Evolutionary conservation across 2,113 vertebrate genomes (phyloP).

Genomic region (Gobiocypris rarus): DNA sequence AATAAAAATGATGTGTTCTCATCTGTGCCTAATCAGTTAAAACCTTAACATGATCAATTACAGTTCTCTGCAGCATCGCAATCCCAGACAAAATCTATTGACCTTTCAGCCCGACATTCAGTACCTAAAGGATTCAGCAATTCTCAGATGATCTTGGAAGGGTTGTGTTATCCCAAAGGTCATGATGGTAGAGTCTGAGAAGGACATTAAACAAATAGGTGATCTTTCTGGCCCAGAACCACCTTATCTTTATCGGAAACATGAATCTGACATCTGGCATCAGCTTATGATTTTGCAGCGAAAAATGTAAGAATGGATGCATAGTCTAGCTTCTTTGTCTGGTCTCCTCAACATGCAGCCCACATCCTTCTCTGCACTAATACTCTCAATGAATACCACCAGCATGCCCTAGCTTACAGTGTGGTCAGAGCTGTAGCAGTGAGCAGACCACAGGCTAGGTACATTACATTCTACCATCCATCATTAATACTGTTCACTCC

Average conservation of each 20-base stretch:
- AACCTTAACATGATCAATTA: neutral
- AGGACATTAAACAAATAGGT: neutral
- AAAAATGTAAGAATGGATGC: neutral
- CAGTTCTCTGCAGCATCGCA: neutral
- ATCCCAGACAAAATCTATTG: neutral
- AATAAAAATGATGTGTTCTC: neutral
- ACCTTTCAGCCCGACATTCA: neutral
- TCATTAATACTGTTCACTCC: slow-evolving; percentile 21
- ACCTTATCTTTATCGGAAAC: neutral
- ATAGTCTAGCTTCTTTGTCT: neutral
- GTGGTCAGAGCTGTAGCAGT: neutral
- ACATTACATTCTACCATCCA: slow-evolving; percentile 45
- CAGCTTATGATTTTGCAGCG: neutral
- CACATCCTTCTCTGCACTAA: neutral
- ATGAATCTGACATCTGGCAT: neutral
- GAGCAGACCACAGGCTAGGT: slow-evolving; percentile 29
- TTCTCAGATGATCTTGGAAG: neutral
- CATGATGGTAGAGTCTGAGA: neutral
- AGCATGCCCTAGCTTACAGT: neutral
- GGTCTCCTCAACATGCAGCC: neutral
- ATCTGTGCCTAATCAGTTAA: neutral
- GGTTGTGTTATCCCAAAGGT: slow-evolving; percentile 7
- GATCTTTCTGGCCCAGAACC: neutral
- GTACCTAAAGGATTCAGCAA: slow-evolving; percentile 8
- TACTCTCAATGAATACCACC: slow-evolving; percentile 18